Evolutionary conservation across 2,888 invertebrate species (phyloP), one percentile per base, ranked within the genome.

Genomic region (Eubasilissa splendida): DNA sequence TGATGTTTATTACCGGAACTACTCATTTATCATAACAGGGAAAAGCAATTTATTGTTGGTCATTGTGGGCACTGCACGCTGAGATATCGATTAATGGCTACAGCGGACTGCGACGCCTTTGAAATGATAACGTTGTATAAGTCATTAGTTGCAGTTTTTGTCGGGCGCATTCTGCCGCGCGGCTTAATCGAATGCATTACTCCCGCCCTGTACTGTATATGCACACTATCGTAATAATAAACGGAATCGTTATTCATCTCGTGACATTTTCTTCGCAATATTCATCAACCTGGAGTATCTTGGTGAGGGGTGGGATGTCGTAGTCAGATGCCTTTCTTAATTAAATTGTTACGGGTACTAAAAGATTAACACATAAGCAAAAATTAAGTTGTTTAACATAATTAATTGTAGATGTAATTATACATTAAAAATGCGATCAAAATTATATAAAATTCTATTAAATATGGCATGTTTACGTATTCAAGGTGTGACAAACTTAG

Each of bases 1-100:
- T 42, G 14, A 53, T 58, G 70, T 77, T 77, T 77, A 77, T 77
- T 70, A 52, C 77, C 70, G 70, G 70, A 70, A 77, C 68, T 14
- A 70, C 50, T 58, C 14, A 52, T 77, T 77, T 68, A 74, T 74
- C 74, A 74, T 74, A 74, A 59, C 74, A 59, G 59, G 74, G 42
- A 33, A 74, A 33, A 42, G 59, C 74, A 52, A 74, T 74, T 74
- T 74, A 74, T 74, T 8, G 31, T 42, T 42, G 74, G 71, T 33
- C 56, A n/a, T 31, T 50, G 68, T 63, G 31, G 63, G 33, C 63
- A 54, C 31, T 54, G 70, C 70, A 53, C 53, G 70, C 70, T 31
- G 70, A 22, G 70, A 53, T 54, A 70, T 70, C 31, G 70, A 70
- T 70, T 70, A 54, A 53, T 54, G 70, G 31, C 54, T 31, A 50